Conservation (phyloP, 2,797 vertebrate species). For the Phataginus tetradactyla region DNA sequence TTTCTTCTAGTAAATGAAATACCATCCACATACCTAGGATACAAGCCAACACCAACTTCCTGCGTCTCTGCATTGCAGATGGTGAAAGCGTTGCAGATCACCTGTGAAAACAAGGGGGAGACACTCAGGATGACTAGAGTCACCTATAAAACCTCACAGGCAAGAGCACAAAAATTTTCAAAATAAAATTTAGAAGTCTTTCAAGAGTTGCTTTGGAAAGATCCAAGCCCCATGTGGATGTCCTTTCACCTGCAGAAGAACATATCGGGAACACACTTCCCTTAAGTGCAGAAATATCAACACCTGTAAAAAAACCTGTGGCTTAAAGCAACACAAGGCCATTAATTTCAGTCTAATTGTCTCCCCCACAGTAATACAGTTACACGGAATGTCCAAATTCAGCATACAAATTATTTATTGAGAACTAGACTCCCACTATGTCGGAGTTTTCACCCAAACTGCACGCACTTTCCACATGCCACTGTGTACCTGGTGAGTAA, state of each 20-base stretch:
- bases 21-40: conserved; percentile 92
- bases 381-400: not conserved
- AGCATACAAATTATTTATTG: not conserved
- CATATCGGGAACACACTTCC: conserved; percentile 62
- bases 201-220: conserved; percentile 71
- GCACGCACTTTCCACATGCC: not conserved
- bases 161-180: conserved; percentile 60
- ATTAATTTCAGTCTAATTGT: not conserved
- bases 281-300: conserved; percentile 66
- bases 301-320: conserved; percentile 60
- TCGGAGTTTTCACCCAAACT: not conserved
- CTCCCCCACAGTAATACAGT: not conserved
- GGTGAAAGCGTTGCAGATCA: conserved; percentile 98
- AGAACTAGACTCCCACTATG: not conserved
- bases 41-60: conserved; percentile 96
- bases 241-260: conserved; percentile 68
- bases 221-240: conserved; percentile 64
- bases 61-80: conserved; percentile 97
- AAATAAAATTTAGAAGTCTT: conserved; percentile 71
- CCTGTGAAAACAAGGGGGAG: conserved; percentile 88
- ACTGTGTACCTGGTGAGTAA: not conserved
- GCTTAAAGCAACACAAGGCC: not conserved
- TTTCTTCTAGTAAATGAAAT: conserved; percentile 79
- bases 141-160: conserved; percentile 65
- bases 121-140: conserved; percentile 78